Evolutionary conservation across 2,888 invertebrate genomes (phyloP), one percentile per base, ranked within the genome.

Genomic region (Trichopoda pennipes): DNA sequence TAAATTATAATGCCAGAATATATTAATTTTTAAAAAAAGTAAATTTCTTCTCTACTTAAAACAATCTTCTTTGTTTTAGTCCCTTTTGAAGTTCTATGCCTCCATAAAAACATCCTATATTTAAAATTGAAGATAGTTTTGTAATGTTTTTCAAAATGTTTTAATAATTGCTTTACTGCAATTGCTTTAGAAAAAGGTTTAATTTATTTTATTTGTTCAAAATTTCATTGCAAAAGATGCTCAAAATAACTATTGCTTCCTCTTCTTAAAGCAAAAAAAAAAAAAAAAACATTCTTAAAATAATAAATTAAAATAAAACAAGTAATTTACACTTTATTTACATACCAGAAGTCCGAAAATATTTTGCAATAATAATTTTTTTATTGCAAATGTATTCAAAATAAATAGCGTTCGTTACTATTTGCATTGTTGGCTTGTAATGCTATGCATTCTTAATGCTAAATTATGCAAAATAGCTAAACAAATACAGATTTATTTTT

Each of bases 361-460:
- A 49, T 56, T 56, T 61, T 47, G 35, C 32, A 64, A 35, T 1
- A 70, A 77, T 38, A 56, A 42, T 56, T 55, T 77, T 55, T 77
- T 63, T 56, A 77, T 75, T 68, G 28, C n/a, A 51, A 60, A 68
- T 42, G 4, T 17, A 21, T 56, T 17, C 23, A 35, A 58, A 68
- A 47, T 28, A 32, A 19, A 44, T 35, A 51, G 42, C 38, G 51
- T 28, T 23, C 38, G 55, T n/a, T 51, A 17, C 35, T 32, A 61
- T 70, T 51, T 56, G 56, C 49, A 56, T 78, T 56, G 44, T 56
- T 64, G 21, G 60, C 64, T 75, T 76, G 68, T 64, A 81, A 80
- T 66, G 74, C 69, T 84, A 81, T 85, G 88, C 86, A 88, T 88
- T 87, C 84, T 83, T 79, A 87, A 84, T 87, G 84, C 75, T 78